These are phyloP conservation scores for Scelioninae gen. 1 DNA, from an alignment of 2,888 invertebrate genomes.

Conservation along the genomic window DNA sequence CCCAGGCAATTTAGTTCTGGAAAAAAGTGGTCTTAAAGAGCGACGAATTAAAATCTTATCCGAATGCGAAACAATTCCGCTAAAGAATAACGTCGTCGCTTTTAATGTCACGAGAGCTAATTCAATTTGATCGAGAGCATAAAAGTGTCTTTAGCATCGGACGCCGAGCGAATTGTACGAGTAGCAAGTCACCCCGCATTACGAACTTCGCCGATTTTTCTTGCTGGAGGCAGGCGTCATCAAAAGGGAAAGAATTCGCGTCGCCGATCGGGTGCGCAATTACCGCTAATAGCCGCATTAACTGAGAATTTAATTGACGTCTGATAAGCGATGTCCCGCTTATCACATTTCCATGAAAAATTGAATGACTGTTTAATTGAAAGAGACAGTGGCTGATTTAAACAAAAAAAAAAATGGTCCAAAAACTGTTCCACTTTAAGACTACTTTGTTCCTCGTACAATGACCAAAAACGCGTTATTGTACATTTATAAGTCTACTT, in stretches of 20 bases:
- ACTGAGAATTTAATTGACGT: conserved; percentile 33
- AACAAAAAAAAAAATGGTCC: background rate
- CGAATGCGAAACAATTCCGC: background rate
- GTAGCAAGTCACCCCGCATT: conserved; percentile 33
- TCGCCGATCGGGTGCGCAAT: conserved; percentile 17
- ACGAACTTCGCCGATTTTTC: conserved; percentile 20
- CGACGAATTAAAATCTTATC: background rate
- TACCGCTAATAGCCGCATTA: conserved; percentile 40
- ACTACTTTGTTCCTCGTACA: background rate
- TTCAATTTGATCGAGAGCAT: conserved; percentile 31
- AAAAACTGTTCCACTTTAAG: conserved; percentile 4
- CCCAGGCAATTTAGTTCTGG: background rate
- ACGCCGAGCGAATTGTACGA: conserved; percentile 4
- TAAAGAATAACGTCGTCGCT: conserved; percentile 5
- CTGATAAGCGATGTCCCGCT: conserved; percentile 26
- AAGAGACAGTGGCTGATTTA: background rate
- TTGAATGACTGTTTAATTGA: conserved; percentile 5
- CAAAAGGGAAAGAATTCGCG: conserved; percentile 22
- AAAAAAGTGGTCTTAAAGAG: too few species aligned
- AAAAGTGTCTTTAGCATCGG: conserved; percentile 38
- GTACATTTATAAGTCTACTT: conserved; percentile 29
- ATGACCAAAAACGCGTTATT: conserved; percentile 10
- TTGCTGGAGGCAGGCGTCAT: conserved; percentile 1
- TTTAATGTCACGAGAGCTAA: conserved; percentile 30
- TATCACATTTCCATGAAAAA: conserved; percentile 5